phyloP scores from a whole-genome alignment of 1,140 invertebrate species.

The Lepidurus arcticus region DNA sequence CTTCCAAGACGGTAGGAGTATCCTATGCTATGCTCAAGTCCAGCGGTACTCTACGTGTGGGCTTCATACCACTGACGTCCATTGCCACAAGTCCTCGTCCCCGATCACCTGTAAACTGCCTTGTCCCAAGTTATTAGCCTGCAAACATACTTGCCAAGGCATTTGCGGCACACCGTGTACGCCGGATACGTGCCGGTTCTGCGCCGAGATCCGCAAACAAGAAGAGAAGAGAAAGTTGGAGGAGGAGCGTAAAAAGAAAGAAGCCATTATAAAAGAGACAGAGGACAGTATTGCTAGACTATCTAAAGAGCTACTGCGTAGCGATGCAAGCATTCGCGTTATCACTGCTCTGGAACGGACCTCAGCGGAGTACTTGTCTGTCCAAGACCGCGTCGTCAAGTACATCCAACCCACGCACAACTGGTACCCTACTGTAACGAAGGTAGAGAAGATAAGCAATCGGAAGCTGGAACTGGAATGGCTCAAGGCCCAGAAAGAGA shows the following conservation, averaged over 20 bases:
- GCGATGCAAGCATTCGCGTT: neutral
- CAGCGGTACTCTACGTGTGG: neutral
- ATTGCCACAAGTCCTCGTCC: neutral
- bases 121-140: neutral
- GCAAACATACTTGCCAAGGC: slow-evolving; percentile 5
- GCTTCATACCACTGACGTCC: neutral
- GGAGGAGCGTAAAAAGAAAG: neutral
- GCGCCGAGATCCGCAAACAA: neutral
- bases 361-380: slow-evolving; percentile 28
- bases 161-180: slow-evolving; percentile 22
- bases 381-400: slow-evolving; percentile 30
- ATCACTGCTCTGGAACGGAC: neutral
- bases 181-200: neutral
- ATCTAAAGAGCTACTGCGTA: neutral
- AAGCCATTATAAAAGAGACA: slow-evolving; percentile 13
- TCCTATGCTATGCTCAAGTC: slow-evolving; percentile 16
- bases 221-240: slow-evolving; percentile 24
- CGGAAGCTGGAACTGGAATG: neutral
- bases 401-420: slow-evolving; percentile 32
- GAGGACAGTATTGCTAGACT: neutral
- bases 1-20: too few species aligned
- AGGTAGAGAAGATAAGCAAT: slow-evolving; percentile 28
- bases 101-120: slow-evolving; percentile 13
- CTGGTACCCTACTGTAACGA: slow-evolving; percentile 28
- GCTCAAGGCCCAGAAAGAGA: slow-evolving; percentile 1